Evolutionary conservation across 2,113 vertebrate species (phyloP).

Genomic region (Emydocephalus ijimae): DNA sequence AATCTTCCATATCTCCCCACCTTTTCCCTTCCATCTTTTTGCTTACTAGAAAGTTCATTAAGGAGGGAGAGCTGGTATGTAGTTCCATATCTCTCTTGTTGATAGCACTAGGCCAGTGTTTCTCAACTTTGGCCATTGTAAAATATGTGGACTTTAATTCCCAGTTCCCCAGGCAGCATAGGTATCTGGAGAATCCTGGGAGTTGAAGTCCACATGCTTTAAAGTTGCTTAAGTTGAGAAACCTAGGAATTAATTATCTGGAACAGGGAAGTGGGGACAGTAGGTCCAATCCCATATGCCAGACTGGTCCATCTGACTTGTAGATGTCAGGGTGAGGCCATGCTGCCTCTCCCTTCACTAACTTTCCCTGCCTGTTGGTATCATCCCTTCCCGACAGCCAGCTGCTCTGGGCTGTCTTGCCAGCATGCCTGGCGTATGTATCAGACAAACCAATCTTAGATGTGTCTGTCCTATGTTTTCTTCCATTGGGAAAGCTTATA

Average conservation of each 20-base stretch:
- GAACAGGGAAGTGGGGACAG: background rate
- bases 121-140: background rate
- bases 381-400: background rate
- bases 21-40: background rate
- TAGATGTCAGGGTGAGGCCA: background rate
- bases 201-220: background rate
- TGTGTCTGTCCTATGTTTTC: background rate
- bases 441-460: background rate
- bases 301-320: background rate
- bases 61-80: background rate
- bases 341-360: background rate
- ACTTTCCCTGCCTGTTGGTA: background rate
- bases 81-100: background rate
- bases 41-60: background rate
- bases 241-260: background rate
- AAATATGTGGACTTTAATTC: background rate
- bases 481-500: background rate
- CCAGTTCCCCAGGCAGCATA: background rate
- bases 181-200: background rate
- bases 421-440: background rate
- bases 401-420: background rate
- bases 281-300: background rate
- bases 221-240: background rate
- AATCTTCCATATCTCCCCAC: background rate
- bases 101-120: background rate